Percentiles rank a stretch among this genome's conserved stretches.
These are phyloP conservation scores for Parotocinclus haroldoi DNA, from an alignment of 2,797 vertebrate genomes.

Conservation along the genomic window DNA sequence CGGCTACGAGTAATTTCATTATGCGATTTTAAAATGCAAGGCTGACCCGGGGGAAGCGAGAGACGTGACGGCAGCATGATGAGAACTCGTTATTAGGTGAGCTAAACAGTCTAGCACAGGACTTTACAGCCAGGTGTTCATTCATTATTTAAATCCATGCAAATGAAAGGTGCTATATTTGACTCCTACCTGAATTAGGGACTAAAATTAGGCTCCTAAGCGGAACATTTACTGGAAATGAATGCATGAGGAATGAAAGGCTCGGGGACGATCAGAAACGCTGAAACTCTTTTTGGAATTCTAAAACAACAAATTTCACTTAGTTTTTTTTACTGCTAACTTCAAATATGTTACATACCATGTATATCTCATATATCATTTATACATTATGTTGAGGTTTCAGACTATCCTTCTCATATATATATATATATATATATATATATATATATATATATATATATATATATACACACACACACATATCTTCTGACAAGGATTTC, in stretches of 20 bases:
- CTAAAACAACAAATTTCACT: too few relatives aligned
- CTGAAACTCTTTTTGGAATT: too few relatives aligned
- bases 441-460: too few relatives aligned
- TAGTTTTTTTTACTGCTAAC: too few relatives aligned
- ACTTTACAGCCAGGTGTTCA: conserved; percentile 37
- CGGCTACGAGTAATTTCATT: conserved; percentile 59
- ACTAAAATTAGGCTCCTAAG: conserved; percentile 44
- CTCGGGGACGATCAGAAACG: background rate
- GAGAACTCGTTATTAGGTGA: conserved; percentile 28
- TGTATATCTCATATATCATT: too few relatives aligned
- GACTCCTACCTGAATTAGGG: conserved; percentile 36
- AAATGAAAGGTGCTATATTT: conserved; percentile 42
- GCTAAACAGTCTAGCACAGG: conserved; percentile 20
- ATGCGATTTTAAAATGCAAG: conserved; percentile 55
- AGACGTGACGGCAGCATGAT: conserved; percentile 35
- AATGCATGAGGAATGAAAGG: conserved; percentile 36
- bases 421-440: too few relatives aligned
- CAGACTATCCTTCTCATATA: too few relatives aligned
- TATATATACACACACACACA: too few relatives aligned
- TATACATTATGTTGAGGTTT: too few relatives aligned
- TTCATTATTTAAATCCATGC: conserved; percentile 42
- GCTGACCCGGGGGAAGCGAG: conserved; percentile 46
- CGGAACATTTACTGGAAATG: conserved; percentile 35
- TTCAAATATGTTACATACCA: too few relatives aligned
- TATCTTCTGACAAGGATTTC: too few relatives aligned